Evolutionary conservation across 2,113 vertebrate species (phyloP).

Genomic region (Tragelaphus strepsiceros): DNA sequence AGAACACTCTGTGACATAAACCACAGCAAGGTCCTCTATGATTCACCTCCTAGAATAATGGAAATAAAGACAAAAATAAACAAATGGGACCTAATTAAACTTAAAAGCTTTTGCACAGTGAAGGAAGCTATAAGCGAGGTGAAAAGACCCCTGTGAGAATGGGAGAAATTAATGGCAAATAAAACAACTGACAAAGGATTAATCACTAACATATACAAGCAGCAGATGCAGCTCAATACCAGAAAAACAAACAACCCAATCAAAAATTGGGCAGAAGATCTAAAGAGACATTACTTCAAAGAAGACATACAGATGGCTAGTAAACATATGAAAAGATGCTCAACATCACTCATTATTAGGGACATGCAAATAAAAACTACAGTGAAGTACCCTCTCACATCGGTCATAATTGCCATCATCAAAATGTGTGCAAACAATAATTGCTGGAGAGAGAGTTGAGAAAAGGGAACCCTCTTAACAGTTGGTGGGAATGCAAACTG

Average conservation of each 20-base stretch:
- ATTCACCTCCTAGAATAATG: background rate
- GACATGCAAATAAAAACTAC: background rate
- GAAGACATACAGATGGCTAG: background rate
- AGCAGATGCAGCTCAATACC: background rate
- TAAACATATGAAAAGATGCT: background rate
- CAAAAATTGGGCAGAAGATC: background rate
- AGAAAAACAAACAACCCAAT: background rate
- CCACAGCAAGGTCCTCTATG: background rate
- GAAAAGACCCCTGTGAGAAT: background rate
- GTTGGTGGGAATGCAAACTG: background rate
- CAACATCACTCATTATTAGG: background rate
- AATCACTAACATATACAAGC: background rate
- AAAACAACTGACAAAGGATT: background rate
- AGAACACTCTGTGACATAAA: background rate
- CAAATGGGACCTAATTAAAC: background rate
- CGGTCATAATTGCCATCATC: background rate
- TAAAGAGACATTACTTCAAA: background rate
- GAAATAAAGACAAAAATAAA: background rate
- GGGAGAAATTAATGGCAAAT: background rate
- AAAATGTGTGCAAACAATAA: background rate
- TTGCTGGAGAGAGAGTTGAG: background rate
- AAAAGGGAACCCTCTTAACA: background rate
- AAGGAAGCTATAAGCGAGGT: background rate
- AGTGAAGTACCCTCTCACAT: background rate
- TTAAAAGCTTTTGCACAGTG: background rate